These are phyloP conservation scores for Dolichallabes microphthalmus DNA, from an alignment of 2,113 vertebrate genomes.

Conservation along the genomic window DNA sequence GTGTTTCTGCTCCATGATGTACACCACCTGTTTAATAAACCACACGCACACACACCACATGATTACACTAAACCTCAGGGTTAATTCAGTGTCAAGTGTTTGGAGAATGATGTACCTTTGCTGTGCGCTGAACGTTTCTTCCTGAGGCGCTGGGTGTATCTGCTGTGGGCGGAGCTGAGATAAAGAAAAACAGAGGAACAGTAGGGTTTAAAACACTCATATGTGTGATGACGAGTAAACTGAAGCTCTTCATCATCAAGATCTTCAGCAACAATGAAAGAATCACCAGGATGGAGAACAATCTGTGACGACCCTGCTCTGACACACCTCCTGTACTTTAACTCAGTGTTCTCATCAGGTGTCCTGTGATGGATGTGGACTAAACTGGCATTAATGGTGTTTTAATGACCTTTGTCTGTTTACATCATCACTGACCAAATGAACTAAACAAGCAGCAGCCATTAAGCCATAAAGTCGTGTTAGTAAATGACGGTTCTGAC, in stretches of 20 bases:
- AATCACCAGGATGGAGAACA: background rate
- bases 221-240: background rate
- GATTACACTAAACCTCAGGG: constrained; percentile 34
- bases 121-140: constrained; percentile 82
- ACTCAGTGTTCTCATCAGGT: background rate
- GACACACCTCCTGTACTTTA: background rate
- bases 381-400: background rate
- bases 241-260: background rate
- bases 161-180: constrained; percentile 10
- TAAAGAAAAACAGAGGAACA: background rate
- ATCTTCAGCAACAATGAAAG: background rate
- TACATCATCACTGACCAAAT: constrained; percentile 24
- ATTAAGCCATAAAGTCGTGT: background rate
- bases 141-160: constrained; percentile 62
- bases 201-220: background rate
- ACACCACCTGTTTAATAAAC: constrained; percentile 82
- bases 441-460: constrained; percentile 1
- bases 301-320: background rate
- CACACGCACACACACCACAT: constrained; percentile 71
- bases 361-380: background rate
- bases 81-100: background rate
- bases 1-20: constrained; percentile 91
- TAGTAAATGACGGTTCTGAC: background rate
- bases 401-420: constrained; percentile 10
- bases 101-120: constrained; percentile 79